A percentile compares a stretch with the other conserved stretches of the same genome.
Evolutionary conservation across 1,140 invertebrate genomes (phyloP).

Genomic region (Trinorchestia longiramus): DNA sequence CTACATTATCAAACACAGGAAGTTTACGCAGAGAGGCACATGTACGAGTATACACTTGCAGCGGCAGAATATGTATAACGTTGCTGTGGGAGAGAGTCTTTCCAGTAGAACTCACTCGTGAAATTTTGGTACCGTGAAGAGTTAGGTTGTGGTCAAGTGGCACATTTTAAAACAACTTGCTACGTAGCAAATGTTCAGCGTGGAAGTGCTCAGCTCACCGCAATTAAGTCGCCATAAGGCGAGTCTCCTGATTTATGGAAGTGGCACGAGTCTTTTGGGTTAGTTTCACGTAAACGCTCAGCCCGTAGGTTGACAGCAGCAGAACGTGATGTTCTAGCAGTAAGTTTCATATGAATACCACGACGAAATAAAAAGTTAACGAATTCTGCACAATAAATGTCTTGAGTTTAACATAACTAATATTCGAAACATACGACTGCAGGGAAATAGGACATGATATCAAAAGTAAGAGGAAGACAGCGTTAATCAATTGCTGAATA

Average conservation of each 20-base stretch:
- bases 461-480: no score
- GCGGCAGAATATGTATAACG: neutral
- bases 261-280: neutral
- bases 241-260: neutral
- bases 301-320: neutral
- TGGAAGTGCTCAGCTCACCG: neutral
- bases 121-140: neutral
- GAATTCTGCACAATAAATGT: neutral
- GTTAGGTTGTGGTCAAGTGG: neutral
- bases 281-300: neutral
- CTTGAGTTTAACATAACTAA: no score
- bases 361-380: neutral
- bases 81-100: neutral
- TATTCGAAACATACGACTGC: no score
- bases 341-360: neutral
- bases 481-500: no score
- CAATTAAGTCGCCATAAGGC: constrained; percentile 26
- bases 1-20: neutral
- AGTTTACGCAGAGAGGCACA: neutral
- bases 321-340: neutral
- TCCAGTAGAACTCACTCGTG: neutral
- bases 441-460: no score
- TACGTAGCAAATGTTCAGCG: neutral
- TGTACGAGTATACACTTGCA: neutral
- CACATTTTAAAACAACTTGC: neutral